Base-by-base conservation (phyloP, 2,888 invertebrate species). In the Cantharis rufa region DNA sequence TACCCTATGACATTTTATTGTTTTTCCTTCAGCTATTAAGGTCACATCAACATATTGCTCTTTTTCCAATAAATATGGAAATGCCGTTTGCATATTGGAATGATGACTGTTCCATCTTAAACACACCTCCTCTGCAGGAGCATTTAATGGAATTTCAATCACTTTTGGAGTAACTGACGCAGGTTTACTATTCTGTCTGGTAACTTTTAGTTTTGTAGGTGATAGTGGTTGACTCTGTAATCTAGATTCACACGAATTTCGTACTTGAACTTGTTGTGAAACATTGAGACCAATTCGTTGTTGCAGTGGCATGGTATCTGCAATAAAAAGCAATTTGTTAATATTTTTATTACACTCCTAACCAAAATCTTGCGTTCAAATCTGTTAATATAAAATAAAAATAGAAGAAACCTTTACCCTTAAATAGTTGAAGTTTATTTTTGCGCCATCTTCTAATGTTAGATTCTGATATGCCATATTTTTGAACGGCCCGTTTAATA, bases 61-160 rank as follows among this genome's bases (percentile, higher is more conserved):
- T 71, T 88, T 88, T 74, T 88, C 86, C 69, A 91, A 84, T 27
- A 91, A 84, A 77, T 84, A 87, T 2, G 90, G 90, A 81, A 91
- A 90, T 2, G 89, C 87, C n/a, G 86, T 86, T 80, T 90, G 89
- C 88, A 91, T 89, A 80, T 91, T 91, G 28, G 87, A 86, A 80
- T 90, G 89, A 82, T 91, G 90, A 77, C 90, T 90, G 84, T 91
- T 91, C 91, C 91, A 91, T 74, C 90, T 87, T 24, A 91, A 86
- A 82, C 89, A 89, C 32, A 89, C 87, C 77, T 89, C 88, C 27
- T 87, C 86, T 7, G 75, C 80, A 77, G 63, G 78, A 70, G 68
- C 48, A 15, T 13, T 71, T 18, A 70, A 61, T 3, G 68, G 63
- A 18, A 16, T 32, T 62, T 28, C 32, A 28, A 62, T 18, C 61